Evolutionary conservation across 2,797 vertebrate genomes (phyloP), one percentile per base, ranked within the genome.

Genomic region (Balearica regulorum): DNA sequence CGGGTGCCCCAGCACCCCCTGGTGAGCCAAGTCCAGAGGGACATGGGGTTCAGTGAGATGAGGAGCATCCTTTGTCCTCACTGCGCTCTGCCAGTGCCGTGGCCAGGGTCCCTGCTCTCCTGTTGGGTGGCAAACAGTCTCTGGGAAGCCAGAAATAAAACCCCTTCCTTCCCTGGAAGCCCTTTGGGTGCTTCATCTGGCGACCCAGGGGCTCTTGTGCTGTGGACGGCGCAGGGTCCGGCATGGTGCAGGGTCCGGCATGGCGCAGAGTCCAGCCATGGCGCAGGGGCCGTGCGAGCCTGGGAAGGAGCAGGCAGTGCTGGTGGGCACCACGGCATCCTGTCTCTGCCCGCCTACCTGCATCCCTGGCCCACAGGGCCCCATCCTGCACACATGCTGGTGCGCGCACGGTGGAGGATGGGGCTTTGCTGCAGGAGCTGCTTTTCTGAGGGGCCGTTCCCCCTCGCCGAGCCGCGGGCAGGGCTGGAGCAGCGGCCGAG

Each of bases 131-230:
- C 44, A 77, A 33, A 73, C 10, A 33, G 24, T 13, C 55, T 78
- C 57, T 86, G 57, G 72, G n/a, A 79, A 83, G 58, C 28, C 66
- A 82, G 43, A 87, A 96, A 93, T 95, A 95, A 97, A 95, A 17
- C 41, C 22, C 73, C 37, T 37, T 37, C 49, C 65, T 83, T 68
- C 69, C 54, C 65, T 51, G 20, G 55, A 69, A 80, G 48, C 29
- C 22, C 31, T 79, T 33, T 9, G 48, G 75, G 10, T 66, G 64
- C 51, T 83, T 69, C 29, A 17, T n/a, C n/a, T 33, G 66, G 51
- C 72, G n/a, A 14, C 16, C 4, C 54, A 7, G 46, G 11, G 10
- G 7, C 35, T 73, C 20, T 19, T 35, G 53, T 22, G 53, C 62
- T 43, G 49, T 5, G 72, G 37, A 12, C n/a, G 43, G 60, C 37